phyloP scores from a whole-genome alignment of 2,113 vertebrate species.

The Rhinolophus ferrumequinum region DNA sequence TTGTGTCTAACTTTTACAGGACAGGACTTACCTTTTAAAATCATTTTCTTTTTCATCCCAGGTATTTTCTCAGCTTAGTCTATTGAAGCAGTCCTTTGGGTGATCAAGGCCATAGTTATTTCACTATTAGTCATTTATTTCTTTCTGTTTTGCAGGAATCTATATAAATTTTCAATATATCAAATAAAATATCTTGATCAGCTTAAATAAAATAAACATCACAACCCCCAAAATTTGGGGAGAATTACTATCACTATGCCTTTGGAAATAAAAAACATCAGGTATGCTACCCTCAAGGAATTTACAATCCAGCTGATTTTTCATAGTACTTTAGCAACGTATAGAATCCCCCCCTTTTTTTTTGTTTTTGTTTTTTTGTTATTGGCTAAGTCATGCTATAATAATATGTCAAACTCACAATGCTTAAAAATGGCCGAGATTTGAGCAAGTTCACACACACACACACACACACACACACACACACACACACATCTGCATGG shows the following conservation, averaged over 20 bases:
- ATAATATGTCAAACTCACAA: neutral
- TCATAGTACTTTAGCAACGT: neutral
- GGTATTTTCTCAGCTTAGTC: neutral
- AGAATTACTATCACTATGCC: neutral
- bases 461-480: too few species aligned
- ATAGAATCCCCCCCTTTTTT: neutral
- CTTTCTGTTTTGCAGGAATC: neutral
- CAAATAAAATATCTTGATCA: neutral
- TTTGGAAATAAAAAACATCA: neutral
- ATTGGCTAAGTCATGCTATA: neutral
- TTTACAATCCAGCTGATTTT: neutral
- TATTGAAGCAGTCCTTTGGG: neutral
- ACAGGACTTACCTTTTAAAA: neutral
- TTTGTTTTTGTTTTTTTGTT: slow-evolving; percentile 7
- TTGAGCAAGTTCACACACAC: neutral
- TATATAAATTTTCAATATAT: neutral
- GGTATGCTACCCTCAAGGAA: neutral
- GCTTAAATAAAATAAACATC: neutral
- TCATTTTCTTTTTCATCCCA: neutral
- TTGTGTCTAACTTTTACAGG: neutral
- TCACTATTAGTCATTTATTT: slow-evolving; percentile 3
- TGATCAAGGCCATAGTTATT: neutral
- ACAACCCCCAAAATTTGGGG: neutral
- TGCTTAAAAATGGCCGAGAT: neutral
- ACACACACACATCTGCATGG: neutral